A percentile compares a stretch with the other conserved stretches of the same genome.
These are phyloP conservation scores for Patella ulyssiponensis DNA, from an alignment of 2,888 invertebrate species.

Conservation along the genomic window DNA sequence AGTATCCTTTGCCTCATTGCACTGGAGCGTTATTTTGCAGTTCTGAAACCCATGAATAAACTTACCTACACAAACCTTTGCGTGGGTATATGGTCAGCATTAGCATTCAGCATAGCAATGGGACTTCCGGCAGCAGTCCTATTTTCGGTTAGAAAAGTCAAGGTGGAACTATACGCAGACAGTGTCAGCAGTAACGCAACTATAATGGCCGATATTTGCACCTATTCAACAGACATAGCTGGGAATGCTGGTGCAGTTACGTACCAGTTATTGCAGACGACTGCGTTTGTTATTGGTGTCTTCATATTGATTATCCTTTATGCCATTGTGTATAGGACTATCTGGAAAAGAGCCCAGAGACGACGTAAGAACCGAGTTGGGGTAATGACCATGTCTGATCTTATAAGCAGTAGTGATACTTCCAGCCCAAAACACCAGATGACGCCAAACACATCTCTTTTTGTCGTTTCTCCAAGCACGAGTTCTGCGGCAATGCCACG, in stretches of 20 bases:
- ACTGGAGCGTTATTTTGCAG: constrained; percentile 25
- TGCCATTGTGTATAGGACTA: constrained; percentile 14
- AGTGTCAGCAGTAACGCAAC: constrained; percentile 16
- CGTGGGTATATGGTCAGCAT: background rate
- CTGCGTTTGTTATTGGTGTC: constrained; percentile 5
- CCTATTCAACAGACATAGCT: constrained; percentile 23
- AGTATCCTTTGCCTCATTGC: constrained; percentile 22
- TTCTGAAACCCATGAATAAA: constrained; percentile 19
- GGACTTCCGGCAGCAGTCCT: constrained; percentile 15
- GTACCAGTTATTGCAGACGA: constrained; percentile 26
- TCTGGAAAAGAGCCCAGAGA: constrained; percentile 10
- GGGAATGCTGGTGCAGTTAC: constrained; percentile 14
- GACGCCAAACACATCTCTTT: too few species aligned
- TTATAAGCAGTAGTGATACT: background rate
- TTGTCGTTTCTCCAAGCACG: too few species aligned
- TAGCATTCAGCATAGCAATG: background rate
- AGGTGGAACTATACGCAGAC: constrained; percentile 6
- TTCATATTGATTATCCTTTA: constrained; percentile 13
- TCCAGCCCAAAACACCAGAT: too few species aligned
- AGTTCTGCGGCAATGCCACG: background rate
- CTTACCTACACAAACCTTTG: background rate
- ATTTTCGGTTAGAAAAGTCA: constrained; percentile 18
- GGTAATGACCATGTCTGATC: background rate
- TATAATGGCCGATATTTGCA: constrained; percentile 21
- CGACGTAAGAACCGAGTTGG: background rate